These are phyloP conservation scores for Muscicapa comitata DNA, from an alignment of 2,797 vertebrate genomes.

Conservation along the genomic window DNA sequence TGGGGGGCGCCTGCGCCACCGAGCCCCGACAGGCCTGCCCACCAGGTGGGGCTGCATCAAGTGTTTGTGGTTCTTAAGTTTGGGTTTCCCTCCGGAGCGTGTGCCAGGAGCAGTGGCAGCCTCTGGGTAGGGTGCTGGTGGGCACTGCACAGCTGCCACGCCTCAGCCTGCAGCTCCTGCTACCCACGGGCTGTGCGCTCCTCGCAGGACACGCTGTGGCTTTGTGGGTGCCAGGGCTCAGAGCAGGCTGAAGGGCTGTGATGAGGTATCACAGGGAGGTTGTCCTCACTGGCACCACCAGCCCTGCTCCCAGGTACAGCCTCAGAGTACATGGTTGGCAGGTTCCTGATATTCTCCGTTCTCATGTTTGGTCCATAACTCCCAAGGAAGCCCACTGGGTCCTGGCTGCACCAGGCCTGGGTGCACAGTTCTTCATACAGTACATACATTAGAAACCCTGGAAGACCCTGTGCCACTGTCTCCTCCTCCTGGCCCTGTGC, in stretches of 20 bases:
- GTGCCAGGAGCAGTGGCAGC: not conserved
- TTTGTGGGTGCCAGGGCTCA: not conserved
- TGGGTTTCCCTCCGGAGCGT: not conserved
- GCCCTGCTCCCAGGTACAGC: slow-evolving; percentile 4
- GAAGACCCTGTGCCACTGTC: slow-evolving; percentile 1
- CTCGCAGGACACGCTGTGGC: not conserved
- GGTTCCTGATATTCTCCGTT: slow-evolving; percentile 49
- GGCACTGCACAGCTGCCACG: accelerated
- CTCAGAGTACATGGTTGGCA: slow-evolving; percentile 10
- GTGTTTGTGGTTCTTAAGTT: slow-evolving; percentile 63
- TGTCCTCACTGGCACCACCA: not conserved
- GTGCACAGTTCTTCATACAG: slow-evolving; percentile 59
- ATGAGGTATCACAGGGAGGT: not conserved
- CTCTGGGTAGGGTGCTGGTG: not conserved
- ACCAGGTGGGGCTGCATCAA: slow-evolving; percentile 60
- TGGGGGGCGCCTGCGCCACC: slow-evolving; percentile 95
- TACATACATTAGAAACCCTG: slow-evolving; percentile 50
- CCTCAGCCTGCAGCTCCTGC: not conserved
- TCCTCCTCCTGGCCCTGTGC: slow-evolving; percentile 59
- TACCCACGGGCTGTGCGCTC: accelerated
- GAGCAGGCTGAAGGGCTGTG: not conserved
- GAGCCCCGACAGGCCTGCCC: slow-evolving; percentile 75
- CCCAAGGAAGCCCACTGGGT: slow-evolving; percentile 65
- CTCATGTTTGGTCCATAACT: slow-evolving; percentile 40
- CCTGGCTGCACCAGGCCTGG: slow-evolving; percentile 62